phyloP scores from a whole-genome alignment of 1,140 invertebrate genomes.

The Drosophila neocordata region DNA sequence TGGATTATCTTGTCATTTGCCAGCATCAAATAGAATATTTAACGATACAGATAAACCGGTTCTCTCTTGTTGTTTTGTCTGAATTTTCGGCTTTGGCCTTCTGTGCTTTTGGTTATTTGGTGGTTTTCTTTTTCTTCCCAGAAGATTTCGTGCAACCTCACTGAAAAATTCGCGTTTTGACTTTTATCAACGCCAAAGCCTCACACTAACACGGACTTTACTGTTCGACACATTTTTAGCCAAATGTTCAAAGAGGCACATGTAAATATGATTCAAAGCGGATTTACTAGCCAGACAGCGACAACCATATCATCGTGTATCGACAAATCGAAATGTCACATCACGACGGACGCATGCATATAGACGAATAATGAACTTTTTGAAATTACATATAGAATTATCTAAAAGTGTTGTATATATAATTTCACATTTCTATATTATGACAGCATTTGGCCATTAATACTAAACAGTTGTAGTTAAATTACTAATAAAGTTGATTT shows the following conservation, averaged over 20 bases:
- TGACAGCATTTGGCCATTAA: neutral
- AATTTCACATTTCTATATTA: neutral
- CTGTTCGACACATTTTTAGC: constrained; percentile 32
- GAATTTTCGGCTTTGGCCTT: constrained; percentile 57
- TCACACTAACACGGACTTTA: constrained; percentile 24
- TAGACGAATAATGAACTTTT: too few species aligned
- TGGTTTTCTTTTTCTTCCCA: constrained; percentile 55
- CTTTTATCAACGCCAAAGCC: constrained; percentile 58
- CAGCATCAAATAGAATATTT: constrained; percentile 83
- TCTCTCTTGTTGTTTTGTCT: constrained; percentile 65
- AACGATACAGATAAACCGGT: constrained; percentile 80
- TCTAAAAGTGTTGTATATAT: too few species aligned
- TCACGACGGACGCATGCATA: neutral
- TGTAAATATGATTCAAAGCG: constrained; percentile 6
- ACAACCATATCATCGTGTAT: neutral
- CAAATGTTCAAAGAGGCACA: constrained; percentile 19
- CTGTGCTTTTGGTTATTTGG: constrained; percentile 29
- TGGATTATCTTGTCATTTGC: constrained; percentile 83
- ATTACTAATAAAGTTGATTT: neutral
- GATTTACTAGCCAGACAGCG: constrained; percentile 4
- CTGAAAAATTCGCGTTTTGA: constrained; percentile 60
- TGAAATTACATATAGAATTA: too few species aligned
- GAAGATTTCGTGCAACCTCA: constrained; percentile 64
- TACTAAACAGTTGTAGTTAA: neutral
- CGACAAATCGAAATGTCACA: constrained; percentile 2